Base-by-base conservation (phyloP, 2,888 invertebrate genomes). In the Tortrix viridana region DNA sequence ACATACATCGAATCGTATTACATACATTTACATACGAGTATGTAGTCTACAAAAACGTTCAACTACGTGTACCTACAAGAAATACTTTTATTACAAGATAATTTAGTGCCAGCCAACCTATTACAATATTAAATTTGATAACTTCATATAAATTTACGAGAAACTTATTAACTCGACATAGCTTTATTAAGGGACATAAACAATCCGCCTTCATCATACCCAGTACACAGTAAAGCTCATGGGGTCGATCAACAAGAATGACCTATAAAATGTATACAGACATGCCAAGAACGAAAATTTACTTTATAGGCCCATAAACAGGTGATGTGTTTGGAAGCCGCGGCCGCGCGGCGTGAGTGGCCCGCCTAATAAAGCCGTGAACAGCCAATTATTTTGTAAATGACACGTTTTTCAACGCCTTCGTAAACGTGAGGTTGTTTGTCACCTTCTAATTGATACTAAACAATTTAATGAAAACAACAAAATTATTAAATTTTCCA, bases 271-370 rank as follows among this genome's bases (percentile, higher is more conserved):
- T 68, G 68, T 70, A 73, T 68, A 74, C 69, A 71, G 69, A 71
- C 72, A 69, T 66, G 64, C 67, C 70, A 67, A 67, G 71, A 74
- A 73, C 67, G 73, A 70, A 75, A 76, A 71, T 73, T 75, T 70
- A 71, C 76, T 81, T 80, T 77, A 80, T 75, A 68, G 71, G 61
- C 67, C 73, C 69, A 74, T 81, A 77, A 80, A 81, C 74, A 71
- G 66, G 62, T 62, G 64, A 65, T 65, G 65, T 65, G 50, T 57
- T 46, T 52, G 59, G 46, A 53, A 55, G 55, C 20, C 26, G 50
- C 49, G 43, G 46, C 61, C 65, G 54, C 66, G 64, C 57, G 46
- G 32, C 32, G 32, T 66, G 69, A 62, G 67, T 60, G 64, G 54
- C 62, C 62, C 54, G 54, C 61, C 69, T 65, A 69, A 67, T 67